phyloP scores from a whole-genome alignment of 1,140 invertebrate genomes.

The Bombus balteatus region DNA sequence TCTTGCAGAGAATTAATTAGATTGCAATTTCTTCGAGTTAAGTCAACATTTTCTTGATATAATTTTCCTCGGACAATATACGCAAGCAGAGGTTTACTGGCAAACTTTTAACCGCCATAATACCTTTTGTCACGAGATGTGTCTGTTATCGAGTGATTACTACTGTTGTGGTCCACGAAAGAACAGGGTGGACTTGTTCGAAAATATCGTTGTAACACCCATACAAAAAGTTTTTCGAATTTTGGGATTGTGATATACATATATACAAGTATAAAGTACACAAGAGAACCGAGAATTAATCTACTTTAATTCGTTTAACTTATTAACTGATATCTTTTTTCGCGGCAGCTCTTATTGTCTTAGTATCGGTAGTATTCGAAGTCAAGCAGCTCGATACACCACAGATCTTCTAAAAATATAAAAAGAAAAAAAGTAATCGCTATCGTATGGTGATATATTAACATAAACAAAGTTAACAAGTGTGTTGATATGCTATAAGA shows the following conservation, averaged over 20 bases:
- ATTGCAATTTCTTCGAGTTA: conserved; percentile 73
- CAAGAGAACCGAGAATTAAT: conserved; percentile 30
- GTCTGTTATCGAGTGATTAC: conserved; percentile 56
- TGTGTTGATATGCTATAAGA: conserved; percentile 38
- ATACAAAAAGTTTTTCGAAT: conserved; percentile 10
- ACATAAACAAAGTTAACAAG: background rate
- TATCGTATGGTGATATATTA: conserved; percentile 24
- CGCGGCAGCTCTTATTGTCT: conserved; percentile 12
- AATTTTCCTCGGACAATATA: conserved; percentile 77
- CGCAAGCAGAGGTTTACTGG: conserved; percentile 54
- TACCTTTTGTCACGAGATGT: conserved; percentile 58
- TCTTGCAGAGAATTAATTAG: conserved; percentile 65
- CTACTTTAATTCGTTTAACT: conserved; percentile 36
- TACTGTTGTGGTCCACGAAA: conserved; percentile 18
- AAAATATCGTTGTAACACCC: conserved; percentile 12
- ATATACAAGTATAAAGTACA: background rate
- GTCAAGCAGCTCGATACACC: conserved; percentile 41
- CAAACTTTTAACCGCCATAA: conserved; percentile 33
- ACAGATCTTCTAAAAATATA: conserved; percentile 37
- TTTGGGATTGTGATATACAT: background rate
- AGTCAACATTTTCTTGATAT: conserved; percentile 72
- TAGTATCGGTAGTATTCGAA: conserved; percentile 31
- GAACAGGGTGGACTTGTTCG: conserved; percentile 26
- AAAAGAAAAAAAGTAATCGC: conserved; percentile 25
- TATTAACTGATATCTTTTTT: background rate